These are phyloP conservation scores for Zosterops hypoxanthus DNA, from an alignment of 2,113 vertebrate genomes.

Conservation along the genomic window DNA sequence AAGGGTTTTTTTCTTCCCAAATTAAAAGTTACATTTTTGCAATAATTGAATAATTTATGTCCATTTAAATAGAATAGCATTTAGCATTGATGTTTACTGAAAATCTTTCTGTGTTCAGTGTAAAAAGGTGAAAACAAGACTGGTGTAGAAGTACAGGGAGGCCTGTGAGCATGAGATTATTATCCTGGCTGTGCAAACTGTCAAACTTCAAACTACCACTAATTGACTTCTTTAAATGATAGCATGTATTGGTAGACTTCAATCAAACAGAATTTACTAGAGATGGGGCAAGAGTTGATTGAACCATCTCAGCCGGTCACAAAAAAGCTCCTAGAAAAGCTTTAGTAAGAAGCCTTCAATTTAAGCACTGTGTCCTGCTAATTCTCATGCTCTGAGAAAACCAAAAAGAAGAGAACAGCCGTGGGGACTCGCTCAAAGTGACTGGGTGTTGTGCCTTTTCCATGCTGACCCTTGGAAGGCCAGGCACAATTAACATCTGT, in stretches of 20 bases:
- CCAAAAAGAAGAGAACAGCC: not conserved
- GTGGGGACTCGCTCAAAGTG: not conserved
- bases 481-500: not conserved
- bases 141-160: not conserved
- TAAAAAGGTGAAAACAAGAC: constrained; percentile 39
- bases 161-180: not conserved
- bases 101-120: constrained; percentile 25
- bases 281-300: not conserved
- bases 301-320: not conserved
- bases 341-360: not conserved
- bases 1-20: constrained; percentile 29
- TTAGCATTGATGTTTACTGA: constrained; percentile 41
- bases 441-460: not conserved
- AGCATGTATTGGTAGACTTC: fast-evolving
- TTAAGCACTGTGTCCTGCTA: not conserved
- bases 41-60: constrained; percentile 70
- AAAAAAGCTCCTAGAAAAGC: not conserved
- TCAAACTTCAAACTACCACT: not conserved
- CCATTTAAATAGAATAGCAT: constrained; percentile 19
- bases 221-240: not conserved
- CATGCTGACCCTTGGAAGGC: not conserved
- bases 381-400: not conserved
- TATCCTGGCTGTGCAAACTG: not conserved
- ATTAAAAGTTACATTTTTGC: constrained; percentile 70
- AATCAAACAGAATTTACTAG: not conserved